Evolutionary conservation across 2,113 vertebrate genomes (phyloP).

Genomic region (Cacatua alba): DNA sequence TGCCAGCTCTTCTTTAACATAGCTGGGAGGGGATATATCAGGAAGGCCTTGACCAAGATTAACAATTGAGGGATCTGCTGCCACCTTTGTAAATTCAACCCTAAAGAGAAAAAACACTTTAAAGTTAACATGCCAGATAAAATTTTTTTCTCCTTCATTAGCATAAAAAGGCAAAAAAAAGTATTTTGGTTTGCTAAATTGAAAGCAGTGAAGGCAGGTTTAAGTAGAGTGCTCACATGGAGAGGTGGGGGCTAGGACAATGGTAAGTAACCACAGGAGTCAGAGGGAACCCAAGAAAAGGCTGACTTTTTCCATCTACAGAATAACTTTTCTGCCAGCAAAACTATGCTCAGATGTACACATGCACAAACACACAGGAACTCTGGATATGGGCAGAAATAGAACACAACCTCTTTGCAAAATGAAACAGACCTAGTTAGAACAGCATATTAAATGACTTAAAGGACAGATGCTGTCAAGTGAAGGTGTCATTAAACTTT

Average conservation of each 20-base stretch:
- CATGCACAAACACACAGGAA: background rate
- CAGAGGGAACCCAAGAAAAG: background rate
- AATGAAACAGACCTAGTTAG: background rate
- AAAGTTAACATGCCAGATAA: background rate
- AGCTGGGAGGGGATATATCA: slow-evolving; percentile 88
- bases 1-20: slow-evolving; percentile 87
- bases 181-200: background rate
- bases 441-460: background rate
- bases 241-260: background rate
- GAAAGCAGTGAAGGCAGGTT: background rate
- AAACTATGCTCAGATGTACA: background rate
- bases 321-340: background rate
- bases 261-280: background rate
- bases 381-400: background rate
- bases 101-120: slow-evolving; percentile 63
- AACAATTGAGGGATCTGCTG: slow-evolving; percentile 88
- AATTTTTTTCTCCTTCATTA: background rate
- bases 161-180: background rate
- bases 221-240: background rate
- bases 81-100: slow-evolving; percentile 89
- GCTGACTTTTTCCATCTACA: background rate
- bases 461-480: background rate
- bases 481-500: background rate
- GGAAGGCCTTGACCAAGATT: slow-evolving; percentile 93
- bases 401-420: background rate